A percentile compares a stretch with the other conserved stretches of the same genome.
phyloP scores from a whole-genome alignment of 1,140 invertebrate genomes.

The Centruroides sculpturatus region DNA sequence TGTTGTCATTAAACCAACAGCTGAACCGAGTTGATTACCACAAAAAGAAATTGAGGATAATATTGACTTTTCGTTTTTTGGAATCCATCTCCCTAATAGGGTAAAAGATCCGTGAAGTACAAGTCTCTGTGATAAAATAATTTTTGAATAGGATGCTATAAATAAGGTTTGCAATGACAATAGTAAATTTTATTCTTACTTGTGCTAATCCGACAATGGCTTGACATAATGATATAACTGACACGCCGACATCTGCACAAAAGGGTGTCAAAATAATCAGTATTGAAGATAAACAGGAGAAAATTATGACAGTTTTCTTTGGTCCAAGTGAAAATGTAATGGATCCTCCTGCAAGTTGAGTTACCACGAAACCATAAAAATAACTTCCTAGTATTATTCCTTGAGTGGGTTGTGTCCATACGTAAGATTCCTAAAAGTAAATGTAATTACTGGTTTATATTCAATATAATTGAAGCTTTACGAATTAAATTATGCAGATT shows the following conservation, averaged over 20 bases:
- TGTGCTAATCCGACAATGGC: constrained; percentile 29
- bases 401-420: constrained; percentile 59
- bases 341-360: constrained; percentile 62
- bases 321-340: constrained; percentile 59
- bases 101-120: not conserved
- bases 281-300: constrained; percentile 61
- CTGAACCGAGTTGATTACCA: constrained; percentile 1
- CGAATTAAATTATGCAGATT: too few species aligned
- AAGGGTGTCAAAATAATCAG: constrained; percentile 67
- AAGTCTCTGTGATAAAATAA: not conserved
- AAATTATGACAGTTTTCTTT: constrained; percentile 67
- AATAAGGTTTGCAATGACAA: too few species aligned
- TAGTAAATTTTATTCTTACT: constrained; percentile 16
- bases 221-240: constrained; percentile 26
- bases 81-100: not conserved
- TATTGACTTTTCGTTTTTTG: not conserved
- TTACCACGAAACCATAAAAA: constrained; percentile 69
- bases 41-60: not conserved
- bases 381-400: constrained; percentile 65
- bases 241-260: constrained; percentile 32
- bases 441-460: too few species aligned
- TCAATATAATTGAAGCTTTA: too few species aligned
- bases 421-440: constrained; percentile 43
- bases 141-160: not conserved
- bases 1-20: constrained; percentile 5